Base-by-base conservation (phyloP, 2,888 invertebrate species). In the Apodemia zela region DNA sequence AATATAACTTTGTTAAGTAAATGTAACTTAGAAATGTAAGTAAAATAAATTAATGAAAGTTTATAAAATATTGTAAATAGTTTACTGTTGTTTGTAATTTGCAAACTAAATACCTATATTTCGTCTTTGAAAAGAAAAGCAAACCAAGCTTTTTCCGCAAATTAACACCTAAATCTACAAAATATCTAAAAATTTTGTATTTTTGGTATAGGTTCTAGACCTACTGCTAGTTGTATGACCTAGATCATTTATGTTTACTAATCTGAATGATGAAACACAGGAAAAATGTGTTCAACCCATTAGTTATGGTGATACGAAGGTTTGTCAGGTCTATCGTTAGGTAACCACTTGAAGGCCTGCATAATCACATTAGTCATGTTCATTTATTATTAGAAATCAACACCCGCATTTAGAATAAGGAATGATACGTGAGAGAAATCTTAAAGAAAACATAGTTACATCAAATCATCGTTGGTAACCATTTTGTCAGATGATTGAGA, bases 371-470 rank as follows among this genome's bases (percentile, higher is more conserved):
- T 57, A 25, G 54, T 57, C 54, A 57, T 57, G 54, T 29, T 57
- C 25, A 29, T 57, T 57, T 57, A 57, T 57, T 57, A 57, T 57
- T 57, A 57, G 54, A 57, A 57, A 57, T 57, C 54, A n/a, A 15
- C 29, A 25, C 54, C 54, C 11, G 29, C 54, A 13, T 54, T 29
- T n/a, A 57, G 54, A 25, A 57, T 57, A 57, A 57, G 54, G 25
- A 57, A 57, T 29, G 54, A 29, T 29, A 57, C 54, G 54, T 15
- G 29, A 57, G 54, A 29, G 54, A 57, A 57, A 57, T 57, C 29
- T 57, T n/a, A 57, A 57, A 29, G 54, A 57, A 57, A 57, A 51
- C 54, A 54, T 54, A 15, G 21, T 21, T 51, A 29, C 15, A 57
- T 25, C 25, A 57, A 25, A 57, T 57, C 25, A 57, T 45, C 17